phyloP scores from a whole-genome alignment of 2,113 vertebrate genomes.

The Mugil cephalus region DNA sequence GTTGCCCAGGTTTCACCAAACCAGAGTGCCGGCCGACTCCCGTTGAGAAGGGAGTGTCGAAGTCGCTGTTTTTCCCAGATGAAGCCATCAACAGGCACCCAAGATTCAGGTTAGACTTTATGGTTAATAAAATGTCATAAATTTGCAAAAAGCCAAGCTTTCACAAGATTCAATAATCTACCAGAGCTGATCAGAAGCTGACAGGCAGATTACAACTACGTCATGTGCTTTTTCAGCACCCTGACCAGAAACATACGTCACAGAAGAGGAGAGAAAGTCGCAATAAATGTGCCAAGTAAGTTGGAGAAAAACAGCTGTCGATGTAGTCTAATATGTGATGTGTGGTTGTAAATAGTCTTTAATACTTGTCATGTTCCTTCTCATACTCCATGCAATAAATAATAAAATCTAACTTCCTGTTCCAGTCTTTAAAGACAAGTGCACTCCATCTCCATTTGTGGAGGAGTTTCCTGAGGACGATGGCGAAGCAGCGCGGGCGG shows the following conservation, averaged over 20 bases:
- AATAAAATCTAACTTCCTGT: not conserved
- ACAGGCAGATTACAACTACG: not conserved
- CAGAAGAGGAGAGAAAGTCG: conserved; percentile 96
- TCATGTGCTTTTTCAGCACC: conserved; percentile 83
- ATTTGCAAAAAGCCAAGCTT: no score
- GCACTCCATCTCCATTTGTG: conserved; percentile 90
- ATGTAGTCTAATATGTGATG: no score
- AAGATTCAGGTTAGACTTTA: conserved; percentile 90
- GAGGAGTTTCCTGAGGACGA: conserved; percentile 93
- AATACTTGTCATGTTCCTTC: no score
- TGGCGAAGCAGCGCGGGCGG: conserved; percentile 87
- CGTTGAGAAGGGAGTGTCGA: conserved; percentile 91
- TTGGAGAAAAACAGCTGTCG: conserved; percentile 5
- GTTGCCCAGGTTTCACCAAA: conserved; percentile 94
- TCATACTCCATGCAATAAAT: no score
- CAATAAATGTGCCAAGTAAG: conserved; percentile 97
- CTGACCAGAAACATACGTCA: conserved; percentile 97
- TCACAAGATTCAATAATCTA: no score
- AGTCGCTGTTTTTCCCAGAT: conserved; percentile 97
- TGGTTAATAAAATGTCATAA: not conserved
- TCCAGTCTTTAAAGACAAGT: conserved; percentile 95
- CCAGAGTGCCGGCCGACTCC: conserved; percentile 90
- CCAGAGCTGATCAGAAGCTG: no score
- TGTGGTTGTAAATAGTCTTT: no score
- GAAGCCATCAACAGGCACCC: conserved; percentile 97